Conservation (phyloP, 1,140 invertebrate species). For the Macrobrachium rosenbergii region DNA sequence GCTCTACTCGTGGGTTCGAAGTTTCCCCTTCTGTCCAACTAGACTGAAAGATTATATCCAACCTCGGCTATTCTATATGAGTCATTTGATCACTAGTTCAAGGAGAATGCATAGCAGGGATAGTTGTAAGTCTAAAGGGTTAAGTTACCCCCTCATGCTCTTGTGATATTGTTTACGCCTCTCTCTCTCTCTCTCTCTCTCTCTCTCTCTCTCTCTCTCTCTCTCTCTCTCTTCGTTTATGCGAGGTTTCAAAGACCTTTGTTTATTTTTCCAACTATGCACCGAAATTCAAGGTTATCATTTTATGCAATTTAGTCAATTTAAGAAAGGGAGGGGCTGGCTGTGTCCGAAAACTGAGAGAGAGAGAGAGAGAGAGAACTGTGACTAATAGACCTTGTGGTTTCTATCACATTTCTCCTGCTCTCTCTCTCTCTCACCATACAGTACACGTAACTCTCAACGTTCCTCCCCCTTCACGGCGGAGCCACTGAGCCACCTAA, state of each 20-base stretch:
- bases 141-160: background rate
- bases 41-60: no score
- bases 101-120: constrained; percentile 16
- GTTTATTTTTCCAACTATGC: no score
- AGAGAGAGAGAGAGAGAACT: constrained; percentile 9
- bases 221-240: background rate
- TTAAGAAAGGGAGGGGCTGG: background rate
- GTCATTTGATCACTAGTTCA: background rate
- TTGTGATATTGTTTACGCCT: background rate
- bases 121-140: constrained; percentile 20
- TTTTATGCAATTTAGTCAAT: background rate
- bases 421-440: no score
- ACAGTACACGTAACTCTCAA: no score
- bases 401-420: no score
- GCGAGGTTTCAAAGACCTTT: no score
- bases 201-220: constrained; percentile 22
- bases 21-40: no score
- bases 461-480: no score
- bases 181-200: constrained; percentile 5
- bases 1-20: no score
- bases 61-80: no score
- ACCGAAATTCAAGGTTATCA: background rate
- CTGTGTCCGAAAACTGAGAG: background rate
- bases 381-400: no score
- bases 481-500: no score